Percentiles rank a stretch among this genome's conserved stretches.
Conservation (phyloP, 2,113 vertebrate genomes). For the Leptobrachium leishanense region DNA sequence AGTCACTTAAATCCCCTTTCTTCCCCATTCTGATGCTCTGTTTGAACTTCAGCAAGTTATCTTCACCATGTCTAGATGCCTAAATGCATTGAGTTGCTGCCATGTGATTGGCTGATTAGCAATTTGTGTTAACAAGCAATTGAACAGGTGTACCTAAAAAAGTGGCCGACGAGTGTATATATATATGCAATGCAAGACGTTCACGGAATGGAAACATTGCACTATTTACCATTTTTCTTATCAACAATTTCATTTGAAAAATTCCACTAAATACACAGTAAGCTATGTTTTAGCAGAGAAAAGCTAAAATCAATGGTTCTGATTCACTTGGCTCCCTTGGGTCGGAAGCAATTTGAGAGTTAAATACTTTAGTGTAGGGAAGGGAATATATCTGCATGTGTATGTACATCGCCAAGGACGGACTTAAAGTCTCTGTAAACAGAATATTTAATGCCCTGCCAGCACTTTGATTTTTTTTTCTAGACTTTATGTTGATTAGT, state of each 20-base stretch:
- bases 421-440: conserved; percentile 32
- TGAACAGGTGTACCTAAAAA: no score
- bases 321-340: neutral
- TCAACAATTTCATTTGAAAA: neutral
- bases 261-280: neutral
- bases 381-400: conserved; percentile 27
- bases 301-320: conserved; percentile 3
- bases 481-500: conserved; percentile 40
- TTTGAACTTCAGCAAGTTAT: no score
- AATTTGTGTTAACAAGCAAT: no score
- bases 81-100: no score
- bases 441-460: conserved; percentile 35
- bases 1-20: no score
- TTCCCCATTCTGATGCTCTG: no score
- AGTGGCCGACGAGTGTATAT: no score
- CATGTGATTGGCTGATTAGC: no score
- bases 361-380: conserved; percentile 19
- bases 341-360: conserved; percentile 18
- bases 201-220: neutral
- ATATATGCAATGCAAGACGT: neutral
- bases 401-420: conserved; percentile 28
- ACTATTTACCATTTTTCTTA: neutral
- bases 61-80: no score
- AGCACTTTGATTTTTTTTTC: conserved; percentile 28
- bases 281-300: neutral